These are phyloP conservation scores for Sapayoa aenigma DNA, from an alignment of 2,113 vertebrate genomes.

Conservation along the genomic window DNA sequence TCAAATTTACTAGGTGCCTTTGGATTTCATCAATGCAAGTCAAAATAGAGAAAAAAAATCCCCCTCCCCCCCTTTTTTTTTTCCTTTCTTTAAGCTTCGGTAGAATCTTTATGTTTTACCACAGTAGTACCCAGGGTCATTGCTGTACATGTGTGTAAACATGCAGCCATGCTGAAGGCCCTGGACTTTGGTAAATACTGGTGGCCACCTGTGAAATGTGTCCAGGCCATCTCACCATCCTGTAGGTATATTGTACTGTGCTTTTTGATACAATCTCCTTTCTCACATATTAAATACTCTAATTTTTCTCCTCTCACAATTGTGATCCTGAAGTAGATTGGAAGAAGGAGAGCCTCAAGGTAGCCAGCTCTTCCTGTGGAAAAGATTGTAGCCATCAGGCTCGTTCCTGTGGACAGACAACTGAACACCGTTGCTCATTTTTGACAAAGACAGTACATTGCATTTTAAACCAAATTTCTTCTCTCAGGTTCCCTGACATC, in stretches of 20 bases:
- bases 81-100: no score
- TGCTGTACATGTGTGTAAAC: no score
- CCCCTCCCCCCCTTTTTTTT: no score
- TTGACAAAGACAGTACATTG: neutral
- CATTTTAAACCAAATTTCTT: neutral
- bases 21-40: neutral
- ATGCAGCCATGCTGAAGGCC: no score
- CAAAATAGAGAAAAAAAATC: neutral
- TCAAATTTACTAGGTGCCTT: neutral
- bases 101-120: no score
- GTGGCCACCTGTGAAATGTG: neutral
- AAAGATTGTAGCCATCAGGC: neutral
- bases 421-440: neutral
- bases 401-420: neutral
- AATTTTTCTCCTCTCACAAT: neutral
- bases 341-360: neutral
- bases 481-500: neutral
- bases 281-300: neutral
- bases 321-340: neutral
- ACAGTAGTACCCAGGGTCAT: no score
- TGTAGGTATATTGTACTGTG: neutral
- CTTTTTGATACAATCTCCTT: neutral
- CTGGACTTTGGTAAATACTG: no score
- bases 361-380: neutral
- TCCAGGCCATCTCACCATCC: neutral